Evolutionary conservation across 2,888 invertebrate genomes (phyloP), one percentile per base, ranked within the genome.

Genomic region (Nomada fabriciana): DNA sequence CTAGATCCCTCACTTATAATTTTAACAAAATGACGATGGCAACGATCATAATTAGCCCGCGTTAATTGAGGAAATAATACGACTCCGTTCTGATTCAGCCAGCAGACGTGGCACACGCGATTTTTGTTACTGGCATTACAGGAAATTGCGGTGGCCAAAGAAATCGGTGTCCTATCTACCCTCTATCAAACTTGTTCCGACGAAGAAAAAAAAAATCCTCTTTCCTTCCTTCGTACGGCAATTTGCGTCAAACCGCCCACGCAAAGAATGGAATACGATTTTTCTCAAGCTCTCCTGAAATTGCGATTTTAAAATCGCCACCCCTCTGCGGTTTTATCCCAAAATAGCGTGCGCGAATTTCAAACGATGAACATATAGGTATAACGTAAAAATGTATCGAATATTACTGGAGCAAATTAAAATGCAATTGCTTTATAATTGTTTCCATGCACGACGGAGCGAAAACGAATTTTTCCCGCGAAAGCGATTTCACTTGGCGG

Each of bases 161-260:
- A 29, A 70, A 61, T 29, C 23, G 55, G 43, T 57, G 67, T 82
- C 61, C 52, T 80, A 80, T 88, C 83, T 85, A 79, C 83, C 64
- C 84, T 77, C 80, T 78, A 84, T 86, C 80, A 77, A 74, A 67
- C 70, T 76, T 65, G 59, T 10, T 47, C 57, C 50, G 25, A 60
- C 36, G n/a, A 53, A 47, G 2, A 53, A 43, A 76, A 82, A 50
- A 76, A 79, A 64, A 69, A 61, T 29, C 42, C 76, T 65, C 29
- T 65, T 29, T 13, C 36, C 10, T 25, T 64, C 43, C 50, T 52
- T 61, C 18, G 47, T 25, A n/a, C 64, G 29, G 42, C 57, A 75
- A 86, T 86, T 84, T 80, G 53, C 75, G 77, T 81, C 36, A 59
- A 73, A 80, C 77, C 71, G 53, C 57, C 69, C 68, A 61, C 50